These are phyloP conservation scores for Cerastis leucographa DNA, from an alignment of 2,888 invertebrate genomes.

Conservation along the genomic window DNA sequence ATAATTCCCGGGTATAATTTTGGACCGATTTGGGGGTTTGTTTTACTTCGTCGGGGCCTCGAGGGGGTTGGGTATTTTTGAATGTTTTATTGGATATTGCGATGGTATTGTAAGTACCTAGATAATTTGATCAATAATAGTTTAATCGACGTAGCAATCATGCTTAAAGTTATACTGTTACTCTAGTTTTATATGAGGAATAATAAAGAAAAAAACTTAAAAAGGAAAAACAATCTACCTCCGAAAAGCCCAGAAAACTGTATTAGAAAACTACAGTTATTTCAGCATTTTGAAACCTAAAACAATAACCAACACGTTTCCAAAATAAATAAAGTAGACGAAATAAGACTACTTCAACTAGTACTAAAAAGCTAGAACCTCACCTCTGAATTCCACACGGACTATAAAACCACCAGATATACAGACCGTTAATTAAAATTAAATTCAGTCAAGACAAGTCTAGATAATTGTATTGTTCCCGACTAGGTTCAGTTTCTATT, in stretches of 20 bases:
- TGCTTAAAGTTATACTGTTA: neutral
- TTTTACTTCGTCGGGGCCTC: slow-evolving; percentile 26
- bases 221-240: neutral
- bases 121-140: neutral
- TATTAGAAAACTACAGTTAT: neutral
- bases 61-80: slow-evolving; percentile 15
- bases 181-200: neutral
- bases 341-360: neutral
- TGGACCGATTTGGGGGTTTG: slow-evolving; percentile 34
- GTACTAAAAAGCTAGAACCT: neutral
- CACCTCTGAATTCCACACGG: neutral
- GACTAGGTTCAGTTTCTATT: slow-evolving; percentile 34
- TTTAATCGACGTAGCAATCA: neutral
- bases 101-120: neutral
- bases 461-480: slow-evolving; percentile 47
- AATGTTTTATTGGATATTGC: slow-evolving; percentile 17
- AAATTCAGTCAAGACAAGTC: slow-evolving; percentile 29
- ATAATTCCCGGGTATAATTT: slow-evolving; percentile 54
- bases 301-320: neutral
- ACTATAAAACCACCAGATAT: slow-evolving; percentile 13
- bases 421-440: slow-evolving; percentile 8
- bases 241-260: neutral
- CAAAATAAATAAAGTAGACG: neutral
- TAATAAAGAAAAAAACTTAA: neutral
- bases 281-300: neutral